Evolutionary conservation across 2,888 invertebrate species (phyloP).

Genomic region (Linyphia triangularis): DNA sequence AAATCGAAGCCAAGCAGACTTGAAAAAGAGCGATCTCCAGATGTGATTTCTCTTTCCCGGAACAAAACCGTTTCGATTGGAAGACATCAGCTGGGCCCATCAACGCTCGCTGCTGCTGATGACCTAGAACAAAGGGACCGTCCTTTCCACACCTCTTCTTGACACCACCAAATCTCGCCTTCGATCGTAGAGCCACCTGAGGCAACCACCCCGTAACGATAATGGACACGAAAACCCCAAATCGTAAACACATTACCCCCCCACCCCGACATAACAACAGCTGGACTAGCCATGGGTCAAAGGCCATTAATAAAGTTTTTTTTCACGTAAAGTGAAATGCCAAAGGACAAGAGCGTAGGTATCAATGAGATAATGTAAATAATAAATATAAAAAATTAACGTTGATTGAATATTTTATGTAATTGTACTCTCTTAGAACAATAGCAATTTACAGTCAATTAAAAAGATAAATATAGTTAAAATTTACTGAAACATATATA

Average conservation of each 20-base stretch:
- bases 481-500: too few relatives aligned
- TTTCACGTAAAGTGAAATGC: not conserved
- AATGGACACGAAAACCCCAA: conserved; percentile 72
- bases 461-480: too few relatives aligned
- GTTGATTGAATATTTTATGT: too few relatives aligned
- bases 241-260: conserved; percentile 73
- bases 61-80: conserved; percentile 68
- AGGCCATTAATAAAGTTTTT: not conserved
- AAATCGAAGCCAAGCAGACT: conserved; percentile 71
- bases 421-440: too few relatives aligned
- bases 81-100: conserved; percentile 69
- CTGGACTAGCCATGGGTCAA: not conserved
- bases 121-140: conserved; percentile 69
- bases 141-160: conserved; percentile 54
- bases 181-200: conserved; percentile 44
- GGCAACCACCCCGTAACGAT: conserved; percentile 54
- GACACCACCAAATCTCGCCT: conserved; percentile 38
- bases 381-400: too few relatives aligned
- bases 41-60: conserved; percentile 53
- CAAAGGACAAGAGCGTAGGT: too few relatives aligned
- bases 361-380: too few relatives aligned
- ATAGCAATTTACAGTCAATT: too few relatives aligned
- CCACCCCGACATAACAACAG: conserved; percentile 17
- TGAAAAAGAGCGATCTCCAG: conserved; percentile 68
- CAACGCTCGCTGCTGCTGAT: conserved; percentile 62